Base-by-base conservation (phyloP, 2,797 vertebrate species). In the Limosa lapponica region DNA sequence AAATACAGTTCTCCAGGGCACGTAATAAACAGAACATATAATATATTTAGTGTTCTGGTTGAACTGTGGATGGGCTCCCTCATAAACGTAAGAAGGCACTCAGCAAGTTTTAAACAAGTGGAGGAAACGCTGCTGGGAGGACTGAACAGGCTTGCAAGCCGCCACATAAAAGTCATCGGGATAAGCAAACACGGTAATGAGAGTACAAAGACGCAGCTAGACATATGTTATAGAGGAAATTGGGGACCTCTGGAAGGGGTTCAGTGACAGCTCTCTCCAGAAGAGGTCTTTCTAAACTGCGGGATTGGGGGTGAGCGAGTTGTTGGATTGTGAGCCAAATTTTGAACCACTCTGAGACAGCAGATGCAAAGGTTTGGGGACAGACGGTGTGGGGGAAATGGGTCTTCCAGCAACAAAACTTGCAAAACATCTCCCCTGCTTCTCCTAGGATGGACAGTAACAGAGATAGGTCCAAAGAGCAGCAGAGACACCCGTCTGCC, bases 21-120 rank as follows among this genome's bases (percentile, higher is more conserved):
- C 32, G 43, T 51, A 92, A 95, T 96, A 97, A 97, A 93, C 73
- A 92, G 66, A 97, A 91, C 14, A 4, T 88, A 88, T 80, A 86
- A 94, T 90, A 84, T 93, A 93, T 69, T 91, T 87, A 93, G 71
- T 84, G 77, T 91, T 95, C 87, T 95, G 59, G 55, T 64, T 94
- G 95, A 95, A 94, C 88, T 90, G 77, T 95, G 90, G 92, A 96
- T 94, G 70, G 37, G 79, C 72, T 87, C 49, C 82, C 93, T 85
- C 89, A 84, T 95, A 97, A 97, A 96, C 43, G 80, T 90, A 95
- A 96, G 87, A 93, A 93, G 87, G 74, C 54, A 94, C 94, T 96
- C 96, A 93, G 79, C 85, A 73, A 93, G 91, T 95, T 94, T 96
- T 96, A 97, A 97, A 97, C 71, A 97, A 96, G 83, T 49, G 49